Percentiles rank a stretch among this genome's conserved stretches.
Evolutionary conservation across 2,797 vertebrate species (phyloP).

Genomic region (Lerista edwardsae): DNA sequence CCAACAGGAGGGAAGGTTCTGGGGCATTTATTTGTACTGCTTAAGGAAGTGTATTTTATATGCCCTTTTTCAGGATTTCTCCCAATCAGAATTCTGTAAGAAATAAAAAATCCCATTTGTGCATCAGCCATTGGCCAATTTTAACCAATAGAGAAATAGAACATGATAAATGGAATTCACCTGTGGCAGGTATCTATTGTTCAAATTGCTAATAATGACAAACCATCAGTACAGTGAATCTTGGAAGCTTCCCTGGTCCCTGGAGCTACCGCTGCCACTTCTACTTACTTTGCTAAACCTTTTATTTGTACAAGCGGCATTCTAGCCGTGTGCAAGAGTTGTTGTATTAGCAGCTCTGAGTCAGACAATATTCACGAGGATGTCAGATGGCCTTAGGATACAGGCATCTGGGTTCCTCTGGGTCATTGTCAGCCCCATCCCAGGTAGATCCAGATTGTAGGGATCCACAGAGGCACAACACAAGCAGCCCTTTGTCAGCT

Average conservation of each 20-base stretch:
- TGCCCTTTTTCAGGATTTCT: neutral
- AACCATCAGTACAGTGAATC: neutral
- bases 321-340: neutral
- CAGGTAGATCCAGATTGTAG: no score
- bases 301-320: neutral
- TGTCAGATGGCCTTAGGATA: no score
- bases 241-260: neutral
- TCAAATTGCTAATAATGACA: neutral
- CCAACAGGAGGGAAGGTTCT: neutral
- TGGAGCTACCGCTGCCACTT: neutral
- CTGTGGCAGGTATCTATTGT: neutral
- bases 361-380: neutral
- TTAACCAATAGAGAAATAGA: conserved; percentile 7
- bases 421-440: neutral
- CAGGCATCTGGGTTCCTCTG: neutral
- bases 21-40: neutral
- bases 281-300: neutral
- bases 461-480: no score
- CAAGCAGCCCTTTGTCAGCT: no score
- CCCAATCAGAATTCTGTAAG: neutral
- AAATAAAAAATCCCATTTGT: neutral
- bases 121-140: neutral
- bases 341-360: neutral
- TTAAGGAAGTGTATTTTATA: neutral
- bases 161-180: neutral